A percentile compares a stretch with the other conserved stretches of the same genome.
These are phyloP conservation scores for Cisticola juncidis DNA, from an alignment of 2,113 vertebrate genomes.

Conservation along the genomic window DNA sequence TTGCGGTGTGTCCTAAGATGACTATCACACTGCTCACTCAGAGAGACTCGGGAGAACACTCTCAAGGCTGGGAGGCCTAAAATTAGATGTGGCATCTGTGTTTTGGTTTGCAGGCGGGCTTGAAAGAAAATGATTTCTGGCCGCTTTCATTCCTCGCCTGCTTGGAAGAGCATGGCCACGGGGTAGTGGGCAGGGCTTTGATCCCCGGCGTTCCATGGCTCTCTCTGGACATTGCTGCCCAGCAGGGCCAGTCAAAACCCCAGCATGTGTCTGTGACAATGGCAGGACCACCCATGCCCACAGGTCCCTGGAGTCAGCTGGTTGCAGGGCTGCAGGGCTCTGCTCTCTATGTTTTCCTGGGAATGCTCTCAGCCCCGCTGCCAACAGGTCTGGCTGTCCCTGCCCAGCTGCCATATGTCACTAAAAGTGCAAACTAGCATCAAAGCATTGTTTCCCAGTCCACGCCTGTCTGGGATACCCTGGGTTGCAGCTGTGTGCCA, in stretches of 20 bases:
- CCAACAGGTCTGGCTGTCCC: rapidly evolving
- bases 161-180: neutral
- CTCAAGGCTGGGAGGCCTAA: constrained; percentile 31
- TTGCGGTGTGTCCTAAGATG: neutral
- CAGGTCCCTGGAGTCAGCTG: rapidly evolving
- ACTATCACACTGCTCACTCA: neutral
- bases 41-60: neutral
- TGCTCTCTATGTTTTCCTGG: neutral
- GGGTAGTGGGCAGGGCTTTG: neutral
- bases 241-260: neutral
- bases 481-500: rapidly evolving
- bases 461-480: rapidly evolving
- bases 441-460: neutral
- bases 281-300: rapidly evolving
- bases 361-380: neutral
- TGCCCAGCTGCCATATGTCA: neutral
- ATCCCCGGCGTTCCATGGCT: rapidly evolving
- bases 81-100: constrained; percentile 53
- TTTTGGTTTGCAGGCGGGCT: neutral
- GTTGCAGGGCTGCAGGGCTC: neutral
- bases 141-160: neutral
- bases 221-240: neutral
- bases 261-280: rapidly evolving
- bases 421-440: rapidly evolving
- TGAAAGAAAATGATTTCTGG: neutral